These are phyloP conservation scores for Protophormia terraenovae DNA, from an alignment of 2,888 invertebrate genomes.

Conservation along the genomic window DNA sequence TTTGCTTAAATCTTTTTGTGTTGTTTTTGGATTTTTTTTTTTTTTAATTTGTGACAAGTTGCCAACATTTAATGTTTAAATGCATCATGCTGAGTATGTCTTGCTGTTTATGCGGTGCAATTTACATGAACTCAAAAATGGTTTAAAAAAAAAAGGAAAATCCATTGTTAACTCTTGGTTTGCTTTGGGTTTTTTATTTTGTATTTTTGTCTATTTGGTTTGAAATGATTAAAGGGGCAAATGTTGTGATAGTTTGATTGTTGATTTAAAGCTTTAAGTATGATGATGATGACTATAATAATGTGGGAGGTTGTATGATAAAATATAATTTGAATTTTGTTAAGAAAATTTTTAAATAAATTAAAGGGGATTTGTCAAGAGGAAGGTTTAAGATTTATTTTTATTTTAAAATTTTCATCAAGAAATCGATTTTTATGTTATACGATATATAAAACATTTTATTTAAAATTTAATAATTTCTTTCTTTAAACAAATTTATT, in stretches of 20 bases:
- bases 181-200: background rate
- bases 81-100: conserved; percentile 54
- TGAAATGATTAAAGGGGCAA: conserved; percentile 46
- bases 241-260: conserved; percentile 50
- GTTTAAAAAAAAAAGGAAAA: conserved; percentile 40
- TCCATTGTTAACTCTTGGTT: conserved; percentile 37
- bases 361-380: no score
- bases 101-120: conserved; percentile 39
- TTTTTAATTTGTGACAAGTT: conserved; percentile 62
- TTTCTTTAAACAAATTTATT: no score
- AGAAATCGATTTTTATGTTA: no score
- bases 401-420: no score
- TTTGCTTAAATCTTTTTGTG: conserved; percentile 11
- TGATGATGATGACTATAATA: background rate
- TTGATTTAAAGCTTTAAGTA: conserved; percentile 7
- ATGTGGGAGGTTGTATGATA: background rate
- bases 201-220: background rate
- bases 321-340: conserved; percentile 2
- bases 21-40: background rate
- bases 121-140: conserved; percentile 46
- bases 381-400: no score
- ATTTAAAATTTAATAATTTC: no score
- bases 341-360: no score
- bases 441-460: no score
- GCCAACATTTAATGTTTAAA: conserved; percentile 63